Percentiles rank a stretch among this genome's conserved stretches.
Conservation (phyloP, 1,140 invertebrate genomes). For the Teleopsis dalmanni region DNA sequence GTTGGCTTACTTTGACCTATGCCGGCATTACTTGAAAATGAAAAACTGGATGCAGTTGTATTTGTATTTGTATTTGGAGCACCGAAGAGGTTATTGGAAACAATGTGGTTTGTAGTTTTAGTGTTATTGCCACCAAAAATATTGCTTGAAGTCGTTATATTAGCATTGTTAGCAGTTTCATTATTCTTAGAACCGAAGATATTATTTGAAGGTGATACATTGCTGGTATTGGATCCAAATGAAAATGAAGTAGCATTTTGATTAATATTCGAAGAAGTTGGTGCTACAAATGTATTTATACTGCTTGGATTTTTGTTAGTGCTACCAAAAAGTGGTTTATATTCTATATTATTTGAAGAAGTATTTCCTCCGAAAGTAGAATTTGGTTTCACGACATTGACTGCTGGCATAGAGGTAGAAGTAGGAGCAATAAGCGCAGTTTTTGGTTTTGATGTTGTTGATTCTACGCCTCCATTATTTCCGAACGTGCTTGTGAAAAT, state of each 20-base stretch:
- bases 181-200: not conserved
- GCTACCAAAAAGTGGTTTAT: slow-evolving; percentile 2
- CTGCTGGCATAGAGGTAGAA: not conserved
- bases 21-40: not conserved
- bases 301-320: not conserved
- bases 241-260: slow-evolving; percentile 1
- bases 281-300: not conserved
- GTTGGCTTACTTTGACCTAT: not conserved
- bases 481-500: too few species aligned
- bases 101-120: too few species aligned
- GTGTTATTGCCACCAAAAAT: too few species aligned
- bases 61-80: too few species aligned
- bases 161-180: not conserved
- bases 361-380: slow-evolving; percentile 2
- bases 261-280: not conserved
- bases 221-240: not conserved
- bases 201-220: not conserved
- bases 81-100: too few species aligned
- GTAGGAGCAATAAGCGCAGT: too few species aligned
- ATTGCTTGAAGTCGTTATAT: too few species aligned
- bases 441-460: too few species aligned
- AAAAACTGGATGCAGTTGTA: too few species aligned
- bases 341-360: not conserved
- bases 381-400: not conserved
- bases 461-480: too few species aligned